Evolutionary conservation across 1,140 invertebrate genomes (phyloP).

Genomic region (Phenacoccus solenopsis): DNA sequence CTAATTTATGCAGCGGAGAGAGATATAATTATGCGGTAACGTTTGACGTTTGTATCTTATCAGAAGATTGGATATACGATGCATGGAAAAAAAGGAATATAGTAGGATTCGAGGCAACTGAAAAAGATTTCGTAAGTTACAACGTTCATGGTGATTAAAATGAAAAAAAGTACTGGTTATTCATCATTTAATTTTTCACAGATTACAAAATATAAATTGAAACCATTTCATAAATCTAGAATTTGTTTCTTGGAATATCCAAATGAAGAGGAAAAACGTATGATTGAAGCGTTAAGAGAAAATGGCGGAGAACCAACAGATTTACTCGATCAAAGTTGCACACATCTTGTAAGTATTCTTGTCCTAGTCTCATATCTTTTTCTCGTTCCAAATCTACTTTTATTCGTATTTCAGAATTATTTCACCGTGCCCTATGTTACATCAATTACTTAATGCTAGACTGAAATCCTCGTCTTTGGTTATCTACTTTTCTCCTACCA

Average conservation of each 20-base stretch:
- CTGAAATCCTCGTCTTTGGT: too few species aligned
- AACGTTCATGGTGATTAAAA: neutral
- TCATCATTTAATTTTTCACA: slow-evolving; percentile 29
- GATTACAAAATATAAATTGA: slow-evolving; percentile 54
- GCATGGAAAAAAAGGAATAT: slow-evolving; percentile 69
- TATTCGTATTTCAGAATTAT: too few species aligned
- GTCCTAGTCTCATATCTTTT: too few species aligned
- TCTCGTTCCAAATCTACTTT: too few species aligned
- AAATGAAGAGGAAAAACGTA: slow-evolving; percentile 74
- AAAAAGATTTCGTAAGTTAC: slow-evolving; percentile 55
- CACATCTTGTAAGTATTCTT: slow-evolving; percentile 81
- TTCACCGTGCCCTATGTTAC: too few species aligned
- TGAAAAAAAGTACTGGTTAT: neutral
- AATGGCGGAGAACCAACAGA: slow-evolving; percentile 67
- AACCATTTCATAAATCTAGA: slow-evolving; percentile 72
- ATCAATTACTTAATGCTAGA: too few species aligned
- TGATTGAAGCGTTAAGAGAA: slow-evolving; percentile 71
- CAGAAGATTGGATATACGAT: slow-evolving; percentile 69
- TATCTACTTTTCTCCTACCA: too few species aligned
- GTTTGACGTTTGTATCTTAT: slow-evolving; percentile 77
- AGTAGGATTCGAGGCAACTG: slow-evolving; percentile 47
- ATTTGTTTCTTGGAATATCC: slow-evolving; percentile 83
- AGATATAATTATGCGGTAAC: slow-evolving; percentile 80
- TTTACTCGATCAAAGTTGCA: slow-evolving; percentile 65
- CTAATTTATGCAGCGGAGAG: slow-evolving; percentile 68